phyloP scores from a whole-genome alignment of 2,797 vertebrate species.

The Gorsachius magnificus region DNA sequence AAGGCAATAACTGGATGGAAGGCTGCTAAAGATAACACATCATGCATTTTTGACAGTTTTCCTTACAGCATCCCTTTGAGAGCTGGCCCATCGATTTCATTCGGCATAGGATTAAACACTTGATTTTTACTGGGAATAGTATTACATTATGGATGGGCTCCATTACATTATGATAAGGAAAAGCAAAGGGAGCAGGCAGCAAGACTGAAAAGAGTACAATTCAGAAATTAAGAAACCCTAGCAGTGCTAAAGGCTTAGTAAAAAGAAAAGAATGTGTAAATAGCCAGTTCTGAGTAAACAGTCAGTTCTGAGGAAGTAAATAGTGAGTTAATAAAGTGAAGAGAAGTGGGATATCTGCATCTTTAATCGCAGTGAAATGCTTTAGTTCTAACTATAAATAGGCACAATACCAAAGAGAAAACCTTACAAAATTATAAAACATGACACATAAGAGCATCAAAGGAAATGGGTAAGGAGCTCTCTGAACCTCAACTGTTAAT shows the following conservation, averaged over 20 bases:
- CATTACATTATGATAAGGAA: not conserved
- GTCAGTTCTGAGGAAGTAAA: not conserved
- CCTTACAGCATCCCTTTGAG: not conserved
- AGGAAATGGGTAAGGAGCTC: not conserved
- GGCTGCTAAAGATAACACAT: not conserved
- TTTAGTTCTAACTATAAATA: not conserved
- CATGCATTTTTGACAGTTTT: not conserved
- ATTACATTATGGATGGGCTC: not conserved
- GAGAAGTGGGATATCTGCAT: not conserved
- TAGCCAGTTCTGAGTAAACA: not conserved
- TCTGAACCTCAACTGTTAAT: not conserved
- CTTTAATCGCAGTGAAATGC: not conserved
- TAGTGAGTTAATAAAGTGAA: not conserved
- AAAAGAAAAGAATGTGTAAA: not conserved
- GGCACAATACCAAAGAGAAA: not conserved
- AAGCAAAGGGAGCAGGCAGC: not conserved
- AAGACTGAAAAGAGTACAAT: not conserved
- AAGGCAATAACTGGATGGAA: not conserved
- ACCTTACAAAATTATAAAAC: not conserved
- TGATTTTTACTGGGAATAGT: not conserved
- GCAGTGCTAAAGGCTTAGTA: not conserved
- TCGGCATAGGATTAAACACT: not conserved
- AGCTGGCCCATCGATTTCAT: not conserved
- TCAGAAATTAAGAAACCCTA: not conserved
- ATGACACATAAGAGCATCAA: not conserved